Conservation (phyloP, 53 echinoderm and acorn worm genomes). For the Patiria pectinifera region DNA sequence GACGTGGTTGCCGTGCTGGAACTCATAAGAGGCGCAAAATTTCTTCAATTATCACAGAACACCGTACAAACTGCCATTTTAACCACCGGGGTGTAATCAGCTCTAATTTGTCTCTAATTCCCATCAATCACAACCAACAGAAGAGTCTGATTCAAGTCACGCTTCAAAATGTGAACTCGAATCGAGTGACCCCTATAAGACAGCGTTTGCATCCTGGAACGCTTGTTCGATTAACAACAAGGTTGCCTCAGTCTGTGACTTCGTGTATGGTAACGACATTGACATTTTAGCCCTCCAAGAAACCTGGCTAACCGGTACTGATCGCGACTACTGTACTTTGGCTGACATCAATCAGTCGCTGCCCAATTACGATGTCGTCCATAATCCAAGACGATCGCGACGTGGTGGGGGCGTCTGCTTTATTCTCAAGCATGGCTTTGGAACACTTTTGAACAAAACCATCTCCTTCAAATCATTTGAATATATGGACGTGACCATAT, state of each 20-base stretch:
- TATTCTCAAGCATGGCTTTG: constrained; percentile 15
- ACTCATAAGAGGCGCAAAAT: neutral
- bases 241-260: constrained; percentile 20
- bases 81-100: no score
- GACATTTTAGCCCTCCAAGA: constrained; percentile 35
- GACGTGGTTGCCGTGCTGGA: no score
- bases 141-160: no score
- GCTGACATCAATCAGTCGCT: constrained; percentile 38
- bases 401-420: constrained; percentile 15
- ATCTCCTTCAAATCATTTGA: constrained; percentile 41
- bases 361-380: constrained; percentile 11
- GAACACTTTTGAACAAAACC: neutral
- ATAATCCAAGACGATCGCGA: constrained; percentile 3
- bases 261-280: constrained; percentile 18
- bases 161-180: neutral
- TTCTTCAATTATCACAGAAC: constrained; percentile 7
- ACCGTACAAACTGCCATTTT: neutral
- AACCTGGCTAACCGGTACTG: constrained; percentile 39
- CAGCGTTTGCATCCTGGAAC: constrained; percentile 25
- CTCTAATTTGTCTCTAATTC: no score
- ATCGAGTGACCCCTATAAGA: neutral
- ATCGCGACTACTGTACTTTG: constrained; percentile 13
- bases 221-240: constrained; percentile 38
- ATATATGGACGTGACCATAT: constrained; percentile 36
- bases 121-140: no score